Evolutionary conservation across 2,113 vertebrate genomes (phyloP).

Genomic region (Leiothrix lutea): DNA sequence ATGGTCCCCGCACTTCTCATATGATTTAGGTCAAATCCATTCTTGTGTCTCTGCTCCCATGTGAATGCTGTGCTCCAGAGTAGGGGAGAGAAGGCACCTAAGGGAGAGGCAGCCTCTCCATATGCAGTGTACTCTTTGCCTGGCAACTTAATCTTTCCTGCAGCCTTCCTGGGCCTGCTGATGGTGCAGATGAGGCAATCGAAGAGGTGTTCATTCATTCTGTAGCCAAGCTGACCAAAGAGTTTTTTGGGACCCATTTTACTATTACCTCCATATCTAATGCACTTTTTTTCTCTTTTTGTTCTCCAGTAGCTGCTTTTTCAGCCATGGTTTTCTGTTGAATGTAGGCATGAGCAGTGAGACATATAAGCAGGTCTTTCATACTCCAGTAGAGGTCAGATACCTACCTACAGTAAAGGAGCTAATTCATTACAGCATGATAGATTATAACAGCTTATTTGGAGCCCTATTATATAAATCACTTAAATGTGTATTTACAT

Average conservation of each 20-base stretch:
- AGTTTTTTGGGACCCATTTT: neutral
- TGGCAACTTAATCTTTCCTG: neutral
- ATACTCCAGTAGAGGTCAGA: conserved; percentile 70
- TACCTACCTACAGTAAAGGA: conserved; percentile 69
- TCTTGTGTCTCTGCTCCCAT: neutral
- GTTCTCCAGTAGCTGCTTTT: neutral
- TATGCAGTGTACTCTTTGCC: neutral
- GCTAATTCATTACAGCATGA: conserved; percentile 71
- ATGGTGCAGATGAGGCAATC: neutral
- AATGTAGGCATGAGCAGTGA: neutral
- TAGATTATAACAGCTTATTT: conserved; percentile 75
- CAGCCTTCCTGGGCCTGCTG: neutral
- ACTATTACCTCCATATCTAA: neutral
- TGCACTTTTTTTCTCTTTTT: neutral
- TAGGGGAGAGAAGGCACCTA: neutral
- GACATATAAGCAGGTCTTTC: conserved; percentile 53
- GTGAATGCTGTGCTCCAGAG: neutral
- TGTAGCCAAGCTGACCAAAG: neutral
- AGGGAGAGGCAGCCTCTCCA: neutral
- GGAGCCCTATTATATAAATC: conserved; percentile 77
- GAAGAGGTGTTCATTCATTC: neutral
- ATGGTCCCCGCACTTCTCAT: neutral
- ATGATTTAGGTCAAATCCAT: neutral
- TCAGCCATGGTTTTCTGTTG: neutral
- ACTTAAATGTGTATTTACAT: conserved; percentile 78